Evolutionary conservation across 2,888 invertebrate species (phyloP), one percentile per base, ranked within the genome.

Genomic region (Phyllotreta cruciferae): DNA sequence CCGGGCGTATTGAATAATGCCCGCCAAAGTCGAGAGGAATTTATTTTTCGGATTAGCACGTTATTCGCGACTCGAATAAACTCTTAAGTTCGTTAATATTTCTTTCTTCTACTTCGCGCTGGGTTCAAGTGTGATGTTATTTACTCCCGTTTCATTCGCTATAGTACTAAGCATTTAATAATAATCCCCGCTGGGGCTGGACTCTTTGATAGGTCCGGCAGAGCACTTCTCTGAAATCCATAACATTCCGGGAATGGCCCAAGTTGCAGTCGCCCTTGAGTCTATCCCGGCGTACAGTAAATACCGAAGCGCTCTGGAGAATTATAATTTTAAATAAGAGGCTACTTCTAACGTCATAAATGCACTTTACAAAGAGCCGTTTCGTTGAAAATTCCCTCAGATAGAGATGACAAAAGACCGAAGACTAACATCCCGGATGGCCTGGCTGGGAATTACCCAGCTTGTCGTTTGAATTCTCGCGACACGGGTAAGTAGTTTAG

Each of bases 311-410:
- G 56, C 53, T 38, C 64, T 56, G 24, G 61, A 50, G 63, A 57
- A 63, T 63, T 64, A 62, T 66, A 66, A 68, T 68, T 66, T 66
- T 62, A 64, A 68, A 66, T 66, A 62, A 64, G 58, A 62, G 60
- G 54, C 63, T 63, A 60, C 62, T 66, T 63, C 50, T 61, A 58
- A 39, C 54, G 55, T 62, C 61, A 53, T 62, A 60, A 66, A 62
- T 58, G 61, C 64, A 53, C 60, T 62, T 53, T 50, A 60, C 66
- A 54, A 66, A 66, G 62, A 62, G 64, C 64, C 60, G 54, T 63
- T 60, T 42, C 58, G 45, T 56, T 57, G 39, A 34, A 62, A 57
- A 62, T 39, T 56, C 50, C 57, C 45, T 45, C 47, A 57, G 45
- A 34, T 62, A 13, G 42, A 42, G 14, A 60, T 52, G 58, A 53